These are phyloP conservation scores for Arctopsyche grandis DNA, from an alignment of 1,140 invertebrate genomes.

Conservation along the genomic window DNA sequence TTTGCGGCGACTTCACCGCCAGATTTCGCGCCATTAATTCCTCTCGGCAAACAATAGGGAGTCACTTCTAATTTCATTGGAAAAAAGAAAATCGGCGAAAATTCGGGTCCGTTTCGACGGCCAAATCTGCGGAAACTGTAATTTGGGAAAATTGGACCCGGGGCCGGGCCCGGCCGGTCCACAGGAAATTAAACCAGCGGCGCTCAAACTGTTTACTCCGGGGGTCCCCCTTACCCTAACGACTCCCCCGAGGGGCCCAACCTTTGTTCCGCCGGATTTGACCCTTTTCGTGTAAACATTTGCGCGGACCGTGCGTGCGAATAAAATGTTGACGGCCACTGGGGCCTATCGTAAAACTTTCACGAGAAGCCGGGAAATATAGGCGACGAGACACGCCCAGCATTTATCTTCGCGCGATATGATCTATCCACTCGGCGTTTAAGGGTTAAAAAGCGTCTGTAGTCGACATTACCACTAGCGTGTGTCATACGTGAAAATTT, in stretches of 20 bases:
- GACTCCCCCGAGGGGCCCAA: not conserved
- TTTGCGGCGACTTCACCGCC: not conserved
- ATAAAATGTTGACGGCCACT: not conserved
- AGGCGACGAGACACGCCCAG: slow-evolving; percentile 17
- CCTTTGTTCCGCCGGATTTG: not conserved
- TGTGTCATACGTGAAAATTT: no score
- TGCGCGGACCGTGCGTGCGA: not conserved
- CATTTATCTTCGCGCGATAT: slow-evolving; percentile 18
- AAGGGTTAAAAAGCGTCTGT: slow-evolving; percentile 3
- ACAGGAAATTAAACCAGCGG: slow-evolving; percentile 27
- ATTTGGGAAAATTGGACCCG: slow-evolving; percentile 25
- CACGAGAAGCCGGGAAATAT: not conserved
- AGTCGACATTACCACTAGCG: not conserved
- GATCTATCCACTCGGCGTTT: slow-evolving; percentile 10
- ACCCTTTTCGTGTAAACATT: not conserved
- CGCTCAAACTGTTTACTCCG: not conserved
- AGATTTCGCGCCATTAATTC: slow-evolving; percentile 4
- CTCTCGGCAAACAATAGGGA: not conserved
- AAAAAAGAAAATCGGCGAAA: not conserved
- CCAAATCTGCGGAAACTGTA: slow-evolving; percentile 28
- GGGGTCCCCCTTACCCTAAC: not conserved
- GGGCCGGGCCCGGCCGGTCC: no score
- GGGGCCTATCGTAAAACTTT: not conserved
- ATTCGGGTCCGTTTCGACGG: not conserved
- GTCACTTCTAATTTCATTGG: not conserved